Conservation (phyloP, 2,888 invertebrate species). For the Conus canariensis region DNA sequence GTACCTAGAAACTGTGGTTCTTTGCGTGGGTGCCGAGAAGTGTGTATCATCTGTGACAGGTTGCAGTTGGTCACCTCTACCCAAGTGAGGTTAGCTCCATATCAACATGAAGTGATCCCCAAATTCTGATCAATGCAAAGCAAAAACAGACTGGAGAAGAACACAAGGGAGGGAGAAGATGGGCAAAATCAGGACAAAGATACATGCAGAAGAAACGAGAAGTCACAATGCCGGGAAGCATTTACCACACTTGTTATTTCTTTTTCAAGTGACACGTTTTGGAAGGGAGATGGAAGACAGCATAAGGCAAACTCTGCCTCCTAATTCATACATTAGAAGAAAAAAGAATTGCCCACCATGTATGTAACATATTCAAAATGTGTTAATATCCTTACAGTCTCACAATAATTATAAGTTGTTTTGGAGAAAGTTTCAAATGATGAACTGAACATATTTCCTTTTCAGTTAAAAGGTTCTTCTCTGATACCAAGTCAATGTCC, state of each 20-base stretch:
- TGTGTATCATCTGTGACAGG: constrained; percentile 4
- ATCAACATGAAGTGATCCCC: neutral
- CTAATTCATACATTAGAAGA: neutral
- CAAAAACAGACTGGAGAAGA: neutral
- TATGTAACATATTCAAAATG: neutral
- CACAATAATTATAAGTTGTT: too few relatives aligned
- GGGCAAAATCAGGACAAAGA: neutral
- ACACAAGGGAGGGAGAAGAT: neutral
- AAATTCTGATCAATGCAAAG: constrained; percentile 28
- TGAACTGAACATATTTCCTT: too few relatives aligned
- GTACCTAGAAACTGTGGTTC: constrained; percentile 7
- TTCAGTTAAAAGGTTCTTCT: too few relatives aligned
- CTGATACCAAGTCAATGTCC: neutral
- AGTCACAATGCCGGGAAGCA: neutral
- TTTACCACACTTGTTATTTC: neutral
- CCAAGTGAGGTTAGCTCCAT: neutral
- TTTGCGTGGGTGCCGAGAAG: neutral
- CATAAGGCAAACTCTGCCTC: neutral
- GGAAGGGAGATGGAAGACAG: neutral
- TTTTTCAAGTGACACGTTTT: neutral
- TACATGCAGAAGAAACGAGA: neutral
- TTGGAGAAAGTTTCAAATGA: too few relatives aligned
- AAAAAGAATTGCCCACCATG: neutral
- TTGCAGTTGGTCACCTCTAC: constrained; percentile 7
- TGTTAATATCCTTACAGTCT: too few relatives aligned